Conservation (phyloP, 2,113 vertebrate species). For the Sander lucioperca region DNA sequence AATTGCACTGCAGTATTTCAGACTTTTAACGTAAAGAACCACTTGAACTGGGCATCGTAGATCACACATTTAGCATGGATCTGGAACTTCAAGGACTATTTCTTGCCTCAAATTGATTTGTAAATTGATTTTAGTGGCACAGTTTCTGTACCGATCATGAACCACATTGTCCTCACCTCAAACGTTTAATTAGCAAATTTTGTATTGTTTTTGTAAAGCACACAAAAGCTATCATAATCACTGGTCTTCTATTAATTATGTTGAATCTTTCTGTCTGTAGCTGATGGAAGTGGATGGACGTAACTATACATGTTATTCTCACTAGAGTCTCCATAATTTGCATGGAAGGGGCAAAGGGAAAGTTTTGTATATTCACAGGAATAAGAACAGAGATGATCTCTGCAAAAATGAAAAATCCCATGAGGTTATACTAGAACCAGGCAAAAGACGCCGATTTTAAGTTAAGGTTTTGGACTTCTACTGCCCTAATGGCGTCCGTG, state of each 20-base stretch:
- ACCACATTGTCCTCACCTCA: neutral
- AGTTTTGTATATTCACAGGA: too few species aligned
- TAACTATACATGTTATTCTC: too few species aligned
- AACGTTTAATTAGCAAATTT: too few species aligned
- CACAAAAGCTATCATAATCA: too few species aligned
- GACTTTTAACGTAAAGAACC: neutral
- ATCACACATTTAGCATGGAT: neutral
- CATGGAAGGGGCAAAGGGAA: too few species aligned
- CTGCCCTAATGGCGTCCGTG: neutral
- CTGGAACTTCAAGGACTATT: neutral
- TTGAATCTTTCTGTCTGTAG: too few species aligned
- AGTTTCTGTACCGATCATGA: neutral
- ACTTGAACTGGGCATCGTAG: neutral
- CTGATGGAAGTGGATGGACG: too few species aligned
- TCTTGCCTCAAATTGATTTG: neutral
- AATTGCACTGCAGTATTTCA: constrained; percentile 4
- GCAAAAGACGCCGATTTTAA: neutral
- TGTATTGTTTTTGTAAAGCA: too few species aligned
- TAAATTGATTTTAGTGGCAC: neutral
- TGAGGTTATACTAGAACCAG: neutral
- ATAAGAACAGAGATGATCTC: neutral
- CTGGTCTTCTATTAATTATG: too few species aligned
- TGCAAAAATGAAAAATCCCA: neutral
- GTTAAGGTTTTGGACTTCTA: neutral
- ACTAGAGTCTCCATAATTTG: too few species aligned